A percentile compares a stretch with the other conserved stretches of the same genome.
phyloP scores from a whole-genome alignment of 2,797 vertebrate species.

The Lepilemur ruficaudatus region DNA sequence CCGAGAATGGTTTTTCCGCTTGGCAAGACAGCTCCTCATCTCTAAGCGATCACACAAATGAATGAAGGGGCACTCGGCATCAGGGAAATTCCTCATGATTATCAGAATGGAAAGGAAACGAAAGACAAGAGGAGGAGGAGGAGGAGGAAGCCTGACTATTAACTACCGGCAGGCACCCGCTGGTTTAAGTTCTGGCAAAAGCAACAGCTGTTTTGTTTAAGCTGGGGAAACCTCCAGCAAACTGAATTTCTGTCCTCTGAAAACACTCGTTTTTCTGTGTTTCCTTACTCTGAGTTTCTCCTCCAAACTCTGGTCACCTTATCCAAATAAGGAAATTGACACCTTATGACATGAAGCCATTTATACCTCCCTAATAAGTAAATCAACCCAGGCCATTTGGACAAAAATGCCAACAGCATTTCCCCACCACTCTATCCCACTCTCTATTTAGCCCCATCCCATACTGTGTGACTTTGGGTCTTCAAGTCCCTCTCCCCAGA shows the following conservation, averaged over 20 bases:
- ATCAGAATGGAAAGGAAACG: slow-evolving; percentile 53
- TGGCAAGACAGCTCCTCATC: background rate
- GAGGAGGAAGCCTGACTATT: background rate
- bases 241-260: background rate
- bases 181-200: background rate
- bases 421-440: background rate
- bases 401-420: background rate
- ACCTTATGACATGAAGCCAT: background rate
- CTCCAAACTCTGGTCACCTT: background rate
- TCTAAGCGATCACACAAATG: background rate
- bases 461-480: background rate
- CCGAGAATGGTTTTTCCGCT: slow-evolving; percentile 41
- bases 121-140: background rate
- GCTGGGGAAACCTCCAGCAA: background rate
- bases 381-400: background rate
- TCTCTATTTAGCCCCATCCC: background rate
- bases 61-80: background rate
- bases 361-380: background rate
- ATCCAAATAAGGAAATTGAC: background rate
- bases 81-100: slow-evolving; percentile 46
- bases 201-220: background rate
- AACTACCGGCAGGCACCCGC: background rate
- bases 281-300: background rate
- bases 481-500: background rate
- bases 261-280: background rate